Base-by-base conservation (phyloP, 2,888 invertebrate genomes). In the Caenorhabditis imperialis region DNA sequence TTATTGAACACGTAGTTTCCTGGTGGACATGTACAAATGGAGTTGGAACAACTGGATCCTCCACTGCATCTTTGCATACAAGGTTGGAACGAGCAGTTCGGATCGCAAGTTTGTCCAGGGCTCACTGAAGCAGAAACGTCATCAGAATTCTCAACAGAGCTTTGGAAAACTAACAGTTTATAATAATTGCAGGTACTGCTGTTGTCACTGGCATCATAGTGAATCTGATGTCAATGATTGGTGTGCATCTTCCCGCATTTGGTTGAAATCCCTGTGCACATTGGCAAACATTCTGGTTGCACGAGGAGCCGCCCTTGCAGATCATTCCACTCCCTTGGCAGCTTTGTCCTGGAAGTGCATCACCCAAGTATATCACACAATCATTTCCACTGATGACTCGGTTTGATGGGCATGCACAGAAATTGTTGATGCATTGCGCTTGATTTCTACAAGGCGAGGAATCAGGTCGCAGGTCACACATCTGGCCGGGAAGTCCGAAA, bases 81-180 rank as follows among this genome's bases (percentile, higher is more conserved):
- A 4, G 81, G 78, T 35, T 77, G 78, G 60, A 44, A 82, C 20
- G 81, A 72, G 40, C 86, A 86, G 22, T 74, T 63, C 4, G 84
- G 78, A 48, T 85, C 81, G 60, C 86, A 86, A 5, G 53, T 71
- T 38, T 81, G 78, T 6, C 86, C 86, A 7, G 86, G 86, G 7
- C 54, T 72, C 23, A 85, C 83, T 85, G 48, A 35, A 79, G 51
- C n/a, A 18, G 6, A 53, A 67, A 33, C 16, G 18, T 33, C 38
- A 30, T 20, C 10, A n/a, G n/a, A 2, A 16, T 38, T 40, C 10
- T 22, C 7, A 23, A n/a, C n/a, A 50, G 16, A 27, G 12, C 16
- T 42, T 23, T n/a, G 16, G 1, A 45, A 33, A 12, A 53, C 57
- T 54, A 6, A 75, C 74, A 48, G n/a, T 69, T 48, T 6, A 69